Evolutionary conservation across 2,797 vertebrate genomes (phyloP), one percentile per base, ranked within the genome.

Genomic region (Myripristis murdjan): DNA sequence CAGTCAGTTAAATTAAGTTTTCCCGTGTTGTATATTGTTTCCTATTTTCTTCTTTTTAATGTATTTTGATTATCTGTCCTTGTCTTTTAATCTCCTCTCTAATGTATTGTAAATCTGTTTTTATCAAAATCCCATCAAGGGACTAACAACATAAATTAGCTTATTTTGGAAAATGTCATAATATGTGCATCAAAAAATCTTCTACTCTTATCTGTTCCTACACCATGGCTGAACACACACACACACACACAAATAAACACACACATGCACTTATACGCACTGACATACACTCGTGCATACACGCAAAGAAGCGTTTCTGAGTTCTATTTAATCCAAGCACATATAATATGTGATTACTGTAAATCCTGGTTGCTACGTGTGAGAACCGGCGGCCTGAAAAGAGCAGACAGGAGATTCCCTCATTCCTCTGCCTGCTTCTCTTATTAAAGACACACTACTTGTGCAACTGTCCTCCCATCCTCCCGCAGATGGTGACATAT

Each of bases 331-430:
- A 80, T 87, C 41, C 53, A 39, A 60, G 37, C 31, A 47, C 63
- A 64, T 79, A 59, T 77, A 70, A 67, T 63, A 41, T 71, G 37
- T 59, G 70, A 82, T 79, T n/a, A n/a, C n/a, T n/a, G n/a, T 77
- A 68, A 73, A 84, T 69, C 46, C 49, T 54, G 49, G 62, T 59
- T 67, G 64, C 71, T 72, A 39, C 59, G 71, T 67, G 68, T 74
- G 64, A 75, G 70, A 70, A 24, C 12, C 43, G 59, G 41, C 65
- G 72, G 53, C 49, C 79, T 63, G 52, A 73, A 75, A 54, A 55
- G 65, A 55, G 20, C 47, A 86, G 44, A 52, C 81, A 55, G 59
- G 75, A 75, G 75, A 85, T 73, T 76, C 82, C 64, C 72, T 81
- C 71, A 69, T 58, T 68, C 35, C 23, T 59, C 74, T 64, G 65